phyloP scores from a whole-genome alignment of 1,140 invertebrate species.

The Pseudobourletiella spinata region DNA sequence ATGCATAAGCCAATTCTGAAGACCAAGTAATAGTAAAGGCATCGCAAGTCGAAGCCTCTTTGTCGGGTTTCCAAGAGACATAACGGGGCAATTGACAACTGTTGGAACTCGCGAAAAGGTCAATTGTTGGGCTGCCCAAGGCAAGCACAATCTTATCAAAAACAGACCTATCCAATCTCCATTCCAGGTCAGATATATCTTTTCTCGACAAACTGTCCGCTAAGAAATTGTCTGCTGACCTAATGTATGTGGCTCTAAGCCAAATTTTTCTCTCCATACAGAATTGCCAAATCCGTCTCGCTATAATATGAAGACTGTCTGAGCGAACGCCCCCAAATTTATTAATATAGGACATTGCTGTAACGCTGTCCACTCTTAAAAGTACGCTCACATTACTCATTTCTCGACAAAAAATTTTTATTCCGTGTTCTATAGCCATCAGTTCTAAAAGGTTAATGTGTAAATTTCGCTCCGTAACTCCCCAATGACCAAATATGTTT shows the following conservation, averaged over 20 bases:
- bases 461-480: background rate
- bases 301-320: conserved; percentile 1
- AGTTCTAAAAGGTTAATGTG: conserved; percentile 22
- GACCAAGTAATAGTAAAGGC: conserved; percentile 2
- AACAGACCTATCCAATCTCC: background rate
- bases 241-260: conserved; percentile 10
- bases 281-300: conserved; percentile 10
- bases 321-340: conserved; percentile 15
- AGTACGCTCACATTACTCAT: background rate
- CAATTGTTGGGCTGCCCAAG: background rate
- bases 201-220: conserved; percentile 11
- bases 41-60: background rate
- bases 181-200: conserved; percentile 4
- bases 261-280: background rate
- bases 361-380: conserved; percentile 10
- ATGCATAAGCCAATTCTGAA: background rate
- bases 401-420: background rate
- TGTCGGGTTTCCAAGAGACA: conserved; percentile 1
- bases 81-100: background rate
- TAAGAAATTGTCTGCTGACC: conserved; percentile 12
- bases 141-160: background rate
- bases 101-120: background rate
- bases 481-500: conserved; percentile 5
- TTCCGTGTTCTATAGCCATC: conserved; percentile 1
- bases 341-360: conserved; percentile 18